A percentile compares a stretch with the other conserved stretches of the same genome.
Evolutionary conservation across 2,888 invertebrate genomes (phyloP).

Genomic region (Meandrusa payeni): DNA sequence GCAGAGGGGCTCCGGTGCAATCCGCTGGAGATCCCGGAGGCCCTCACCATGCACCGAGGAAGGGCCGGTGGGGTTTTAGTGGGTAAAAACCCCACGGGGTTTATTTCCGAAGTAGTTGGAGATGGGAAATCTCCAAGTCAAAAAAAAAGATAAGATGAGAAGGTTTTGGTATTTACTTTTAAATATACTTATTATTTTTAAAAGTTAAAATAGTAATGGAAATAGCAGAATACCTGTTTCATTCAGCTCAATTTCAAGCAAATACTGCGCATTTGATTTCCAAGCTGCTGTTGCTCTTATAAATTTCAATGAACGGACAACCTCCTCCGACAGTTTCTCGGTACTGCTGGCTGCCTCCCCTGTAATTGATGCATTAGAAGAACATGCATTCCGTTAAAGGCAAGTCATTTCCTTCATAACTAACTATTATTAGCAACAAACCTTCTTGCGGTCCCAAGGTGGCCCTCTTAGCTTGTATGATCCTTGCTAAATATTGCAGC

Average conservation of each 20-base stretch:
- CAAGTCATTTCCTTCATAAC: too few relatives aligned
- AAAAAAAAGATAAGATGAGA: too few relatives aligned
- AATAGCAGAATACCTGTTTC: constrained; percentile 55
- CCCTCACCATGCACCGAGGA: too few relatives aligned
- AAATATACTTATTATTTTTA: too few relatives aligned
- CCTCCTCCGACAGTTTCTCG: constrained; percentile 68
- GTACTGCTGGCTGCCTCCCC: constrained; percentile 45
- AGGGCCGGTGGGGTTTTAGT: too few relatives aligned
- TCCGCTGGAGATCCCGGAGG: too few relatives aligned
- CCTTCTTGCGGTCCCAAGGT: constrained; percentile 72
- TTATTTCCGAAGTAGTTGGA: too few relatives aligned
- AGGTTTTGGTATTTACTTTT: too few relatives aligned
- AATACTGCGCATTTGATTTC: constrained; percentile 68
- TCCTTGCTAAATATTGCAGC: constrained; percentile 88
- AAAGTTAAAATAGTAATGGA: too few relatives aligned
- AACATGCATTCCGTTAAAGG: not conserved
- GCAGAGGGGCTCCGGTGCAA: too few relatives aligned
- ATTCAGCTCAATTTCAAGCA: constrained; percentile 67
- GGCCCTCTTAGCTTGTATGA: constrained; percentile 83
- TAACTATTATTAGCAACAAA: constrained; percentile 21
- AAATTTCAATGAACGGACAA: constrained; percentile 62
- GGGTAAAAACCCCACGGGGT: too few relatives aligned
- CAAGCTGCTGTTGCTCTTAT: constrained; percentile 63
- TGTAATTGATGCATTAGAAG: constrained; percentile 28
- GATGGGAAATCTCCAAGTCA: too few relatives aligned